These are phyloP conservation scores for Pristionchus exspectatus DNA, from an alignment of 2,888 invertebrate genomes.

Conservation along the genomic window DNA sequence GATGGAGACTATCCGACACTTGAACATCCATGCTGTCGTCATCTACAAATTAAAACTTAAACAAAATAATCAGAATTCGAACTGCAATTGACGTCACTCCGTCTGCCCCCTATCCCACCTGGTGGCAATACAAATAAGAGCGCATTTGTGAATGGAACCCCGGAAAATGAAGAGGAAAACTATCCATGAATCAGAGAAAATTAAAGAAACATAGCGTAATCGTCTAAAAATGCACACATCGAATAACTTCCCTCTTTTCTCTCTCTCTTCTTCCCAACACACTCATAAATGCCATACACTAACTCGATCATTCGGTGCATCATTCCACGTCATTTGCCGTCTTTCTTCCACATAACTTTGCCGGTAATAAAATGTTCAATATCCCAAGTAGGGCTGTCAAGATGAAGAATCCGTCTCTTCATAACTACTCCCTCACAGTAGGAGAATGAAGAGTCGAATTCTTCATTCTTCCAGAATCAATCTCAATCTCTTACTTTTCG, in stretches of 20 bases:
- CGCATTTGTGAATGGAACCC: not conserved
- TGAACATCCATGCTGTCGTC: constrained; percentile 58
- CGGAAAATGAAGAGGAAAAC: constrained; percentile 1
- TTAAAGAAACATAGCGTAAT: not conserved
- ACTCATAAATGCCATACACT: constrained; percentile 11
- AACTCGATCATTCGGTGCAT: constrained; percentile 6
- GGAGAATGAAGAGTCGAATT: too few species aligned
- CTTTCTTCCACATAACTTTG: not conserved
- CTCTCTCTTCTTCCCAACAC: not conserved
- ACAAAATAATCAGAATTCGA: not conserved
- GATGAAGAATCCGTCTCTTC: not conserved
- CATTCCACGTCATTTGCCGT: not conserved
- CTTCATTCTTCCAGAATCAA: too few species aligned
- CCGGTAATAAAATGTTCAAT: not conserved
- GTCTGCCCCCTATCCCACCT: not conserved
- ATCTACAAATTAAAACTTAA: constrained; percentile 37
- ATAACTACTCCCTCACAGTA: too few species aligned
- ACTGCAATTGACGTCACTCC: not conserved
- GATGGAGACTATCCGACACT: constrained; percentile 62
- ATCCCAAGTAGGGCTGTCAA: not conserved
- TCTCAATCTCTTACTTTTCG: not conserved
- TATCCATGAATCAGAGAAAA: not conserved
- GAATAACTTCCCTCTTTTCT: not conserved
- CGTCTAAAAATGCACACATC: constrained; percentile 2
- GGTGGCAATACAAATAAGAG: constrained; percentile 17